A percentile compares a stretch with the other conserved stretches of the same genome.
phyloP scores from a whole-genome alignment of 2,113 vertebrate species.

The Gallinago media region DNA sequence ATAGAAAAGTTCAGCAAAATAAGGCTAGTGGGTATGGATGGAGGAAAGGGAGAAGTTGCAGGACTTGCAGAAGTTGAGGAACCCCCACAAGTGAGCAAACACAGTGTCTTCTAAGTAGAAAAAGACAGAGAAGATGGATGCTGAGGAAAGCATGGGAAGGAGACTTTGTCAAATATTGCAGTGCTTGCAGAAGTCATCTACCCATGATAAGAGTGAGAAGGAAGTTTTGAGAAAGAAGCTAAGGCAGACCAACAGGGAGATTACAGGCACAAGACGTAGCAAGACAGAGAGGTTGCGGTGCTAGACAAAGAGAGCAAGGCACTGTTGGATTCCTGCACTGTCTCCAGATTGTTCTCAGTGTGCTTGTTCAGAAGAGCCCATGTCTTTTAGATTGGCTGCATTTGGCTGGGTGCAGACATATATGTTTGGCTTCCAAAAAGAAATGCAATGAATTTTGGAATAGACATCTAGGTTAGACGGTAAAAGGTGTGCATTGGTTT shows the following conservation, averaged over 20 bases:
- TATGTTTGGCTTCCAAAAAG: neutral
- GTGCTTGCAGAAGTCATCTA: neutral
- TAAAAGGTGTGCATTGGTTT: neutral
- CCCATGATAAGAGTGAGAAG: neutral
- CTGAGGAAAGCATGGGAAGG: neutral
- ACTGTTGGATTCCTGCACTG: neutral
- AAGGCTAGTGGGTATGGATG: neutral
- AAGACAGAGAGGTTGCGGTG: neutral
- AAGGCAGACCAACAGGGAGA: neutral
- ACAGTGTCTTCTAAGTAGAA: neutral
- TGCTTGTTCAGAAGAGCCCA: neutral
- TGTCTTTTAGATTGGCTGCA: neutral
- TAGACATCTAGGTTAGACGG: neutral
- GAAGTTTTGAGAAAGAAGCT: neutral
- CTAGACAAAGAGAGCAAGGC: neutral
- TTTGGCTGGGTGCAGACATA: neutral
- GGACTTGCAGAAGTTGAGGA: neutral
- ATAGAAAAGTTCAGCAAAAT: neutral
- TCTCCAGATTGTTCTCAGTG: neutral
- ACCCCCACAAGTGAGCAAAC: neutral
- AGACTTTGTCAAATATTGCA: neutral
- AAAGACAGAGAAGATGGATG: neutral
- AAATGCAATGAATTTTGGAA: neutral
- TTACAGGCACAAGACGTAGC: neutral
- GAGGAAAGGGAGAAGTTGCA: neutral